Percentiles rank a stretch among this genome's conserved stretches.
Evolutionary conservation across 2,888 invertebrate genomes (phyloP).

Genomic region (Pachliopta kotzebuea): DNA sequence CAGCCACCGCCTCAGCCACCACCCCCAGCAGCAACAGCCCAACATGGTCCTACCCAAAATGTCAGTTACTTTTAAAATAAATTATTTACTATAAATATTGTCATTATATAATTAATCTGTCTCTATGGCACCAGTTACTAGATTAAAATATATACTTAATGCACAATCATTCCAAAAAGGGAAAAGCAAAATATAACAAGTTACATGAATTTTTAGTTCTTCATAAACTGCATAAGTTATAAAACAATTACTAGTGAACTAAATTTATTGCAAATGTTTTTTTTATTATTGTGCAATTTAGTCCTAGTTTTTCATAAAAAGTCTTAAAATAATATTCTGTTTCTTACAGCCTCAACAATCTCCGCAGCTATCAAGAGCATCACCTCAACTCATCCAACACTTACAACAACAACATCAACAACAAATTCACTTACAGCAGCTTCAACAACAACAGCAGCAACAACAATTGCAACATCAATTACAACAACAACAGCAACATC

Average conservation of each 20-base stretch:
- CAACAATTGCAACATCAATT: conserved; percentile 53
- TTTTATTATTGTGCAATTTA: not conserved
- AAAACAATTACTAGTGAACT: not conserved
- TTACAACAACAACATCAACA: conserved; percentile 51
- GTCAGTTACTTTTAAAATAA: conserved; percentile 37
- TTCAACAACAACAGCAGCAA: conserved; percentile 52
- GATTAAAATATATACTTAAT: not conserved
- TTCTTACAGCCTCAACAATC: conserved; percentile 36
- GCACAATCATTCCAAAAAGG: no score
- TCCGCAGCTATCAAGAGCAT: conserved; percentile 45
- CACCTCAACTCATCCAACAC: conserved; percentile 51
- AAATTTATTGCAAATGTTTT: not conserved
- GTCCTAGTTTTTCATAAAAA: not conserved
- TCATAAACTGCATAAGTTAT: not conserved
- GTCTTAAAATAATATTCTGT: not conserved
- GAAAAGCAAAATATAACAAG: no score
- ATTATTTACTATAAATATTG: no score
- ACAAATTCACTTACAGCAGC: conserved; percentile 50
- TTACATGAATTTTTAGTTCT: not conserved
- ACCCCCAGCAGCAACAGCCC: conserved; percentile 51
- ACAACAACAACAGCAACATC: conserved; percentile 48
- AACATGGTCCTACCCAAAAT: conserved; percentile 54
- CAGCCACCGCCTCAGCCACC: conserved; percentile 75
- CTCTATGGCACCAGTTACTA: not conserved
- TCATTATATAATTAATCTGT: not conserved